phyloP scores from a whole-genome alignment of 2,113 vertebrate genomes.

The Falcunculus frontatus region DNA sequence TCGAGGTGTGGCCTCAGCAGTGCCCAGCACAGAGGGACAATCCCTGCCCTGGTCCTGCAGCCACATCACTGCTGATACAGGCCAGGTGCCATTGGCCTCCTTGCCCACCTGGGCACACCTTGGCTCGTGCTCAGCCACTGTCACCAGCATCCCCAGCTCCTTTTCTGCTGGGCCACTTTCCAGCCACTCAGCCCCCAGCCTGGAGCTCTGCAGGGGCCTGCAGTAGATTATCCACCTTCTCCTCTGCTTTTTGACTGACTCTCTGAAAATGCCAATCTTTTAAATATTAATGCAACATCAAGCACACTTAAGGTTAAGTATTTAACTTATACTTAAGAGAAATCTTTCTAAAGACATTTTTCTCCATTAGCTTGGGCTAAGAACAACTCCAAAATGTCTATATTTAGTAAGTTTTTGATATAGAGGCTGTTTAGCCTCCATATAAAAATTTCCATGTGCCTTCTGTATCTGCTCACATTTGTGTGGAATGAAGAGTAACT shows the following conservation, averaged over 20 bases:
- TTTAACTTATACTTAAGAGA: not conserved
- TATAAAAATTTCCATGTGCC: not conserved
- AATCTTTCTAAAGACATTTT: not conserved
- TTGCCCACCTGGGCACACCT: not conserved
- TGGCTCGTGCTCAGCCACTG: not conserved
- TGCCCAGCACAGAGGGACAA: not conserved
- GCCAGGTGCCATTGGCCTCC: not conserved
- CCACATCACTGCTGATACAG: not conserved
- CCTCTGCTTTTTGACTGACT: not conserved
- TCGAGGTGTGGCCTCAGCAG: rapidly evolving
- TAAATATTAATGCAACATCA: not conserved
- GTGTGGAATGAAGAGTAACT: not conserved
- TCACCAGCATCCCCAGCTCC: not conserved
- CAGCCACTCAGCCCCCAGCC: rapidly evolving
- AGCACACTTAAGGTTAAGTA: not conserved
- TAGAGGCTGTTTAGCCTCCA: not conserved
- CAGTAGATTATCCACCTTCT: not conserved
- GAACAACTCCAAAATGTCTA: not conserved
- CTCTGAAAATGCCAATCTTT: not conserved
- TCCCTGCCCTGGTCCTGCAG: not conserved
- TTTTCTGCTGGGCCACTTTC: not conserved
- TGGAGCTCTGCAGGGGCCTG: not conserved
- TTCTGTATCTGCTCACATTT: not conserved
- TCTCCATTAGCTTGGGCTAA: not conserved
- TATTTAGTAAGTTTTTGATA: not conserved